These are phyloP conservation scores for Drosophila truncata DNA, from an alignment of 1,140 invertebrate genomes.

Conservation along the genomic window DNA sequence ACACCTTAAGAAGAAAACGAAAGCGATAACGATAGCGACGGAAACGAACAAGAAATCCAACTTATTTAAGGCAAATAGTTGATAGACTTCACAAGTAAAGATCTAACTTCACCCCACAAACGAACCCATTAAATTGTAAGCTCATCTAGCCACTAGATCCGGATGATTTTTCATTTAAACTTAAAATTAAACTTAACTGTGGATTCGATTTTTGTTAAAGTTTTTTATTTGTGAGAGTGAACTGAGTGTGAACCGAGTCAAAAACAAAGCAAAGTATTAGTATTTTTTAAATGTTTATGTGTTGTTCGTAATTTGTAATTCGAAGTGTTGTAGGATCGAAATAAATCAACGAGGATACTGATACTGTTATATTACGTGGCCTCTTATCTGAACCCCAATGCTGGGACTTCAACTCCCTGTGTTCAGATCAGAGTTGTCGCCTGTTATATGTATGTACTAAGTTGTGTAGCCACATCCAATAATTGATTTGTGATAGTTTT, in stretches of 20 bases:
- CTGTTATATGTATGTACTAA: constrained; percentile 60
- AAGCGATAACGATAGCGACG: constrained; percentile 10
- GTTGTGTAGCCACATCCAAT: constrained; percentile 77
- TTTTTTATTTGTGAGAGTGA: constrained; percentile 44
- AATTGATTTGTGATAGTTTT: constrained; percentile 84
- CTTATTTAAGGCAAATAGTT: constrained; percentile 49
- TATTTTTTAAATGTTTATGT: constrained; percentile 65
- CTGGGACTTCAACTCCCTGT: background rate
- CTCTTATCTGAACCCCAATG: constrained; percentile 10
- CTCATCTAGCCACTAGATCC: constrained; percentile 62
- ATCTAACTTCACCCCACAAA: constrained; percentile 46
- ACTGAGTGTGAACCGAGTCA: constrained; percentile 23
- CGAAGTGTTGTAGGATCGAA: constrained; percentile 45
- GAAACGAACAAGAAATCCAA: constrained; percentile 33
- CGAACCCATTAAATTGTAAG: constrained; percentile 59
- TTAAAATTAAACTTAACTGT: constrained; percentile 30
- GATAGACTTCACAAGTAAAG: constrained; percentile 49
- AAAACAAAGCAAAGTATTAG: constrained; percentile 39
- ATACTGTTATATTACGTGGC: constrained; percentile 52
- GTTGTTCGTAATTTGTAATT: constrained; percentile 62
- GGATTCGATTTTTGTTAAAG: constrained; percentile 40
- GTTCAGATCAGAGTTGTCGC: constrained; percentile 29
- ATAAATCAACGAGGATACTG: constrained; percentile 41
- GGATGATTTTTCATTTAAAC: constrained; percentile 36
- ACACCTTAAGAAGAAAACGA: constrained; percentile 40